Evolutionary conservation across 2,797 vertebrate genomes (phyloP).

Genomic region (Macrochelys suwanniensis): DNA sequence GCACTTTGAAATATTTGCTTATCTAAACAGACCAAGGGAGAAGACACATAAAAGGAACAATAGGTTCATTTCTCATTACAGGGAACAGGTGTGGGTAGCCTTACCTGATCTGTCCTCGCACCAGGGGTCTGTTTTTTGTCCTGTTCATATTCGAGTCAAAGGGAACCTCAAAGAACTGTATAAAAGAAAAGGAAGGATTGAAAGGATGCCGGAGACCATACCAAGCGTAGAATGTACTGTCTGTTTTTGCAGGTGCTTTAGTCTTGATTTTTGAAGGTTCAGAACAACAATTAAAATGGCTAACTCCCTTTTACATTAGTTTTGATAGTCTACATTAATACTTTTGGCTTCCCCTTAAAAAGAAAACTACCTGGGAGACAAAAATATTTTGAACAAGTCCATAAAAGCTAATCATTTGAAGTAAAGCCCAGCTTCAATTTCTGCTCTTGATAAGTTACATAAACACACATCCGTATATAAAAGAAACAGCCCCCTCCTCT

Average conservation of each 20-base stretch:
- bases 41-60: neutral
- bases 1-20: neutral
- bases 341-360: slow-evolving; percentile 44
- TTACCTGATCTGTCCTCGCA: slow-evolving; percentile 98
- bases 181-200: slow-evolving; percentile 63
- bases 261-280: slow-evolving; percentile 44
- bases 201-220: slow-evolving; percentile 49
- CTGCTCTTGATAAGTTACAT: neutral
- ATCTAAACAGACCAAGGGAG: neutral
- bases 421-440: neutral
- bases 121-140: slow-evolving; percentile 97
- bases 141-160: slow-evolving; percentile 99
- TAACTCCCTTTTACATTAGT: slow-evolving; percentile 24
- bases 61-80: slow-evolving; percentile 7
- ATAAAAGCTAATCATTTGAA: neutral
- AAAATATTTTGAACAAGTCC: slow-evolving; percentile 9
- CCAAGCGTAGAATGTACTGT: slow-evolving; percentile 22
- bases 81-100: slow-evolving; percentile 66
- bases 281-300: neutral
- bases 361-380: slow-evolving; percentile 53
- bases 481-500: neutral
- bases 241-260: slow-evolving; percentile 55
- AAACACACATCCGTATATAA: neutral
- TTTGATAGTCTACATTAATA: slow-evolving; percentile 47
- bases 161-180: slow-evolving; percentile 98